Evolutionary conservation across 1,140 invertebrate genomes (phyloP).

Genomic region (Cryptotermes secundus): DNA sequence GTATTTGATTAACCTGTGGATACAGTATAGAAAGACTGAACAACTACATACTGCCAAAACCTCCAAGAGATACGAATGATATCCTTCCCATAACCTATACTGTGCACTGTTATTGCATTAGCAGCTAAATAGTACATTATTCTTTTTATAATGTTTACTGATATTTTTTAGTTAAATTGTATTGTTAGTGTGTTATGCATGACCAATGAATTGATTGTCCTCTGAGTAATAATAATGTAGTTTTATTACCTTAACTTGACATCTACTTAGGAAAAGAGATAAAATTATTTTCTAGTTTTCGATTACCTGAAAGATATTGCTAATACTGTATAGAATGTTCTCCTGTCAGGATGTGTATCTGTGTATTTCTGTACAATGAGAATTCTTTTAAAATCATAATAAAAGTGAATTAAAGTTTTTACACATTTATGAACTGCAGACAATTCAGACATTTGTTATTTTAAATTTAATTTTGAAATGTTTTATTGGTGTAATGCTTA

Average conservation of each 20-base stretch:
- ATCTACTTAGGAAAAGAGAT: background rate
- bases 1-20: background rate
- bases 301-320: background rate
- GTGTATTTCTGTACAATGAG: background rate
- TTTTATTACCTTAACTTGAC: background rate
- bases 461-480: background rate
- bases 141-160: background rate
- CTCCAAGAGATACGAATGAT: background rate
- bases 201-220: background rate
- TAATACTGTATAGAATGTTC: background rate
- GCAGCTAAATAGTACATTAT: background rate
- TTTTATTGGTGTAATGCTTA: too few relatives aligned
- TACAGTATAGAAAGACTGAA: background rate
- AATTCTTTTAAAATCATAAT: background rate
- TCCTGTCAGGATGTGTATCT: conserved; percentile 3
- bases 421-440: background rate
- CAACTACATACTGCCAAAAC: conserved; percentile 1
- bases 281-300: background rate
- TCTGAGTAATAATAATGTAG: background rate
- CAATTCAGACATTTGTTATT: background rate
- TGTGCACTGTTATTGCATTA: background rate
- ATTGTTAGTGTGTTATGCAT: background rate
- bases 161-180: background rate
- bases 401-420: conserved; percentile 1
- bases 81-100: background rate